Evolutionary conservation across 2,888 invertebrate species (phyloP), one percentile per base, ranked within the genome.

Genomic region (Pachydiplax longipennis): DNA sequence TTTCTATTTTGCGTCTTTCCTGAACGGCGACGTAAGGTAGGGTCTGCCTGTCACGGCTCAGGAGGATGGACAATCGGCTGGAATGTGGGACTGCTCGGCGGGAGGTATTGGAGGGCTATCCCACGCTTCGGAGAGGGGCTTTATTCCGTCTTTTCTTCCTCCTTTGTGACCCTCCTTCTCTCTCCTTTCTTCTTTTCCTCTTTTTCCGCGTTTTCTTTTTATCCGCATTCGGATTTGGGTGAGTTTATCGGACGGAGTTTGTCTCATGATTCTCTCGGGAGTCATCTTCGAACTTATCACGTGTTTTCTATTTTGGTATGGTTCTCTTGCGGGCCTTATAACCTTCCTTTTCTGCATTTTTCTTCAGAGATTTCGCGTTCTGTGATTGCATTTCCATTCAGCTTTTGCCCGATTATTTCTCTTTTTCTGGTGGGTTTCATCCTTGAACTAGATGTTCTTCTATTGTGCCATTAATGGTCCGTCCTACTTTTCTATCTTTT

Each of bases 11-110:
- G 31, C 58, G 53, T 18, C 37, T 61, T 22, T 61, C 37, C 35
- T 12, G 37, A 48, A 37, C 6, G 58, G 35, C 58, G 83, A 22
- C 37, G 35, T 15, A 61, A 25, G 22, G 35, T 15, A 61, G 15
- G 22, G 87, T 37, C 61, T 37, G 87, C 5, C 61, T 87, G 87
- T 65, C 87, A 87, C 87, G 87, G 58, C 87, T 61, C 61, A 22
- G 65, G 87, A 87, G 40, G 61, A 40, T 61, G 87, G 87, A 87
- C 87, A 87, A 87, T 87, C 65, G 61, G 22, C 31, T 37, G 87
- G 87, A 87, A 87, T 87, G 61, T 61, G 65, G 61, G 87, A 65
- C 87, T 87, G 81, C 35, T 3, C 37, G 81, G 48, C 2, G 22
- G 53, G 53, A 10, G 82, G 22, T n/a, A 48, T 6, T 2, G 82